Conservation (phyloP, 2,888 invertebrate species). For the Thyatira batis region DNA sequence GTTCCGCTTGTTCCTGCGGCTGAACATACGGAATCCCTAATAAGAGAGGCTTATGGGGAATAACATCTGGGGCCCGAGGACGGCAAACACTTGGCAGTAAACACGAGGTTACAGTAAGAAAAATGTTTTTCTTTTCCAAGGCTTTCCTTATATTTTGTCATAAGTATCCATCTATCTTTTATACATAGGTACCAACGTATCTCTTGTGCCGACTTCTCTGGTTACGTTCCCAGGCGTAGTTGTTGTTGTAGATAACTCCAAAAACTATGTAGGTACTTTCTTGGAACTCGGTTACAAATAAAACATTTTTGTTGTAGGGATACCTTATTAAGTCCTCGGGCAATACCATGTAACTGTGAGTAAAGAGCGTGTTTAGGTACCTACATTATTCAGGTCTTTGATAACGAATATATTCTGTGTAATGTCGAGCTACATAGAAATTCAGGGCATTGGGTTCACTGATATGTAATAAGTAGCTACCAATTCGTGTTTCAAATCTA, state of each 20-base stretch:
- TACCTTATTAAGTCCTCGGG: background rate
- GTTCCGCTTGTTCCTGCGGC: constrained; percentile 55
- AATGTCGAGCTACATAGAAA: background rate
- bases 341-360: background rate
- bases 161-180: constrained; percentile 46
- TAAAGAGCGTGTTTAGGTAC: background rate
- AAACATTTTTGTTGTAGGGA: background rate
- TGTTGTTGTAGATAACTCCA: background rate
- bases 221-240: background rate
- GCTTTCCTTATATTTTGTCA: constrained; percentile 59
- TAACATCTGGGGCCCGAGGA: constrained; percentile 76
- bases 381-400: background rate
- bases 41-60: constrained; percentile 78
- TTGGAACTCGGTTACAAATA: background rate
- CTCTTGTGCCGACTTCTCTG: background rate
- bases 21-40: constrained; percentile 75
- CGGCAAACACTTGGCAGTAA: constrained; percentile 76
- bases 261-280: background rate
- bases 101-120: constrained; percentile 72
- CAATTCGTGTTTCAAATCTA: background rate
- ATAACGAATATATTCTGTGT: background rate
- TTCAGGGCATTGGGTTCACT: background rate
- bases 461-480: background rate
- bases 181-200: background rate
- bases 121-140: constrained; percentile 74